Evolutionary conservation across 2,888 invertebrate species (phyloP), one percentile per base, ranked within the genome.

Genomic region (Hirtodrosophila duncani): DNA sequence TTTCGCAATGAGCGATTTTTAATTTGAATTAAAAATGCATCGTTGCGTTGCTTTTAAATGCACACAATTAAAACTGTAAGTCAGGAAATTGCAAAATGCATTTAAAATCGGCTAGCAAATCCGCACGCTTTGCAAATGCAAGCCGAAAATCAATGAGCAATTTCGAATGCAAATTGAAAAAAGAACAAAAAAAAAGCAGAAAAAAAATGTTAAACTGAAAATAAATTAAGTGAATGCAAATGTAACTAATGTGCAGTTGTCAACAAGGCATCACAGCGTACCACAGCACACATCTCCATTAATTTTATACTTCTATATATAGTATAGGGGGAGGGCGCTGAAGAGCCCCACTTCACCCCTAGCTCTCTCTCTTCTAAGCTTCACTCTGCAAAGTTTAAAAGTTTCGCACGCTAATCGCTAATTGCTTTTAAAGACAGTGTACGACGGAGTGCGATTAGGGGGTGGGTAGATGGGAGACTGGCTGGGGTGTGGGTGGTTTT

Each of bases 1-100:
- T 33, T 41, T 21, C 11, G 45, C 18, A 21, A 16, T 24, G 37
- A 60, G 39, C 50, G 64, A 49, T 68, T 74, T 70, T 74, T 72
- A 77, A 69, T 77, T 80, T 80, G 65, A 67, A 80, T 75, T 77
- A 55, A 77, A 75, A 63, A 77, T 77, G 80, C 80, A 77, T 68
- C 78, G 64, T 30, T 72, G 74, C 64, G 43, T 50, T 56, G 74
- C 67, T 67, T 59, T 71, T 61, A 75, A 75, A 68, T 65, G 58
- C 51, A 56, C 56, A 56, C 74, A 77, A 75, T 80, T 75, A 68
- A 80, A 77, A 77, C 41, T 56, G 60, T 50, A 67, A 77, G 74
- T 63, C 74, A 72, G 80, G 67, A 75, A 80, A 75, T 75, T 79
- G 72, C 77, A 50, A 71, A 57, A 63, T 66, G 62, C 72, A 77